Evolutionary conservation across 2,113 vertebrate species (phyloP), one percentile per base, ranked within the genome.

Genomic region (Herpailurus yagouaroundi): DNA sequence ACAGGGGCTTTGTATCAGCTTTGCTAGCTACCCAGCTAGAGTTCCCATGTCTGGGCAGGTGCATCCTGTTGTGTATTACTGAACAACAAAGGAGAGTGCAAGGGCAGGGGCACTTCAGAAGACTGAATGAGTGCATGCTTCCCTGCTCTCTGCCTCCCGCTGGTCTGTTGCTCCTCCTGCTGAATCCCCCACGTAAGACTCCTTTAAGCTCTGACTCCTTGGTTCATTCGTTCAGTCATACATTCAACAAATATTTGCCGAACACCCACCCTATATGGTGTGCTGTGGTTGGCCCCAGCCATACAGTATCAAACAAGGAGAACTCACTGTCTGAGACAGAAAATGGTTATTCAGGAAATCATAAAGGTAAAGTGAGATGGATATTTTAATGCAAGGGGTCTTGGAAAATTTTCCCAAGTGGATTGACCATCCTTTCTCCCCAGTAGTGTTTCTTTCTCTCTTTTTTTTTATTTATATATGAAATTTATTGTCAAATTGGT

Each of bases 11-110:
- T 97, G 94, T 89, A 80, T 97, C 79, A 89, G 97, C 73, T 97
- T 97, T 97, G 94, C 86, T 86, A 91, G 96, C 57, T 80, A 63
- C 89, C 76, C 83, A 87, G 38, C 79, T 96, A 33, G 94, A 92
- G 92, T 73, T 66, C 60, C 68, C 96, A 68, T 50, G 69, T 90
- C 95, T 82, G 82, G 38, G 38, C 95, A 98, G 97, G 89, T 98
- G 97, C 94, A 92, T 96, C 97, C 97, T 97, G 95, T 97, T 96
- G 89, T 93, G 91, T 68, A 79, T 95, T 94, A 86, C 1, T 76
- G 79, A 83, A 87, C 85, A 97, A 96, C 95, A 97, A 95, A 95
- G 88, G 68, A 41, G 66, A 91, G 6, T 50, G 23, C 60, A 69
- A 97, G 89, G 77, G 66, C 82, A 95, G 60, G 57, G 79, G 16